phyloP scores from a whole-genome alignment of 2,888 invertebrate species.

The Hirtodrosophila confusa region DNA sequence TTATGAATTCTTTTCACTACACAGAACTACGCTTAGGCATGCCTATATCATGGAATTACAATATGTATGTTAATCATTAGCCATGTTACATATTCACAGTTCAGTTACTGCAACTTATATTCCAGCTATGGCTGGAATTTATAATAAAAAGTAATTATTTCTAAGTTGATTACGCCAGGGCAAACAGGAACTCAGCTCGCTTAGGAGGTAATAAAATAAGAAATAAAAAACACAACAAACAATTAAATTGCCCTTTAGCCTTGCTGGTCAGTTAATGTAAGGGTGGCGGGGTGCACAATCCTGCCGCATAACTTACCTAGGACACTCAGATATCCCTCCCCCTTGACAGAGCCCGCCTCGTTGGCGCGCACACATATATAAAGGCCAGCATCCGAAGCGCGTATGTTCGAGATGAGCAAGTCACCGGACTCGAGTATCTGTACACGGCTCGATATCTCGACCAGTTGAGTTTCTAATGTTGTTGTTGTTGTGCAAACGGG shows the following conservation, averaged over 20 bases:
- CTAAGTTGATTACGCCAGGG: no score
- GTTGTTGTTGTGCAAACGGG: slow-evolving; percentile 3
- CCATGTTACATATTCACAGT: no score
- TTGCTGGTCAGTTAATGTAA: background rate
- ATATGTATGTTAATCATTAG: no score
- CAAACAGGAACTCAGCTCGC: no score
- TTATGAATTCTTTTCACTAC: no score
- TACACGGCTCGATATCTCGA: slow-evolving; percentile 90
- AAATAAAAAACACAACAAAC: no score
- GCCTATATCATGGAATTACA: no score
- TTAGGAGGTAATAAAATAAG: no score
- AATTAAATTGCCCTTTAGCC: background rate
- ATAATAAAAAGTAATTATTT: no score
- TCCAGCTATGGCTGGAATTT: no score
- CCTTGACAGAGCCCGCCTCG: slow-evolving; percentile 93
- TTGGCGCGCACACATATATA: slow-evolving; percentile 96
- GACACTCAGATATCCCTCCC: slow-evolving; percentile 92
- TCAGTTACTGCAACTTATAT: no score
- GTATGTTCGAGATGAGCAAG: slow-evolving; percentile 93
- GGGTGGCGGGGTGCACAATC: background rate
- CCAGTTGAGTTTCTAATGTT: slow-evolving; percentile 86
- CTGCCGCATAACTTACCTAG: slow-evolving; percentile 87
- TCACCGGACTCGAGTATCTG: slow-evolving; percentile 94
- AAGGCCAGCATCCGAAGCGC: slow-evolving; percentile 92
- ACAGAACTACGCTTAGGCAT: no score